Percentiles rank a stretch among this genome's conserved stretches.
Evolutionary conservation across 1,140 invertebrate genomes (phyloP).

Genomic region (Bombus waltoni): DNA sequence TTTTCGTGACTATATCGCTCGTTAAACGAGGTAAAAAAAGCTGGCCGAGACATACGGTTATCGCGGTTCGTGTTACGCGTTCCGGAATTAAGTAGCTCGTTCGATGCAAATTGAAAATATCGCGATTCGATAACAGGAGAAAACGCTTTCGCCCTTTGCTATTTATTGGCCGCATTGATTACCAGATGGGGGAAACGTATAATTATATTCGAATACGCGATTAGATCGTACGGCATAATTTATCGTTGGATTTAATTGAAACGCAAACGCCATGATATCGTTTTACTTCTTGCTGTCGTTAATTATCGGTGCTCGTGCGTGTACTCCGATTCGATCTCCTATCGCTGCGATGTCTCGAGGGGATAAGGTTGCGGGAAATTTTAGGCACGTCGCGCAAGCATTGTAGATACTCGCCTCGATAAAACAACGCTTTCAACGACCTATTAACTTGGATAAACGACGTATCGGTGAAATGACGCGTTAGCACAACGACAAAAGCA

Average conservation of each 20-base stretch:
- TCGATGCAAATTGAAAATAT: constrained; percentile 31
- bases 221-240: not conserved
- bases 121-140: constrained; percentile 26
- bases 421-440: not conserved
- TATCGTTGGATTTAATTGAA: constrained; percentile 17
- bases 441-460: not conserved
- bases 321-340: not conserved
- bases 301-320: not conserved
- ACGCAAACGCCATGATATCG: not conserved
- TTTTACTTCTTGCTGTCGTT: not conserved
- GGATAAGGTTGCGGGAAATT: not conserved
- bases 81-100: constrained; percentile 13
- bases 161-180: constrained; percentile 25
- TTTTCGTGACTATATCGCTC: constrained; percentile 23
- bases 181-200: not conserved
- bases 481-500: not conserved
- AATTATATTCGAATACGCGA: constrained; percentile 24
- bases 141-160: not conserved
- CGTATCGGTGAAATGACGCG: not conserved
- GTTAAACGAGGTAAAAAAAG: constrained; percentile 3
- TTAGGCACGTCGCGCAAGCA: not conserved
- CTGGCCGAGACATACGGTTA: constrained; percentile 31
- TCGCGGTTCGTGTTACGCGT: constrained; percentile 5
- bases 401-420: not conserved
- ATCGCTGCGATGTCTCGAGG: not conserved